phyloP scores from a whole-genome alignment of 2,113 vertebrate species.

The Trachemys scripta region DNA sequence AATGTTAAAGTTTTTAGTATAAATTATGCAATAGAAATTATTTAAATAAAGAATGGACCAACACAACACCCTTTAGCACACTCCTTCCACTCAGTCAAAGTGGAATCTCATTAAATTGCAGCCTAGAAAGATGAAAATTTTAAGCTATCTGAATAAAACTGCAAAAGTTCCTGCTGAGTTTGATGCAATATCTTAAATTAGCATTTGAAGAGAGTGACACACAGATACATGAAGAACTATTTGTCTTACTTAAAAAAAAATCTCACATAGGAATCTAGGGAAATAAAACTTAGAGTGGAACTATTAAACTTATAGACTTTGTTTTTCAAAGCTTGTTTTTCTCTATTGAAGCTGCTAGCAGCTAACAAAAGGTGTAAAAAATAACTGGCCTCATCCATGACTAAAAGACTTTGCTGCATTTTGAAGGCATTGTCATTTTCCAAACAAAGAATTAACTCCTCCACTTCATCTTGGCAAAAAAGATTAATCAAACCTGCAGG shows the following conservation, averaged over 20 bases:
- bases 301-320: slow-evolving; percentile 54
- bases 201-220: neutral
- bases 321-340: slow-evolving; percentile 55
- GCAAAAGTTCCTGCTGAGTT: neutral
- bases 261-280: neutral
- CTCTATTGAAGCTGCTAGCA: slow-evolving; percentile 33
- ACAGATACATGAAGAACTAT: slow-evolving; percentile 5
- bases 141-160: neutral
- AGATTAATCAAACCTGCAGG: slow-evolving; percentile 65
- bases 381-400: neutral
- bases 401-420: neutral
- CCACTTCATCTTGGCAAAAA: slow-evolving; percentile 70
- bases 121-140: neutral
- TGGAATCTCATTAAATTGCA: neutral
- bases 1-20: neutral
- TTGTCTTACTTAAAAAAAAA: slow-evolving; percentile 16
- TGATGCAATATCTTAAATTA: neutral
- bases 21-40: neutral
- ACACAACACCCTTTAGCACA: neutral
- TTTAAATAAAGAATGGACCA: neutral
- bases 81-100: neutral
- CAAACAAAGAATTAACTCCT: slow-evolving; percentile 64
- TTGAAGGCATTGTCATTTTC: slow-evolving; percentile 60
- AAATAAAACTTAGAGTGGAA: slow-evolving; percentile 27
- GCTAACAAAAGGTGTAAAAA: slow-evolving; percentile 22